These are phyloP conservation scores for Rhea americana DNA, from an alignment of 2,113 vertebrate genomes.

Conservation along the genomic window DNA sequence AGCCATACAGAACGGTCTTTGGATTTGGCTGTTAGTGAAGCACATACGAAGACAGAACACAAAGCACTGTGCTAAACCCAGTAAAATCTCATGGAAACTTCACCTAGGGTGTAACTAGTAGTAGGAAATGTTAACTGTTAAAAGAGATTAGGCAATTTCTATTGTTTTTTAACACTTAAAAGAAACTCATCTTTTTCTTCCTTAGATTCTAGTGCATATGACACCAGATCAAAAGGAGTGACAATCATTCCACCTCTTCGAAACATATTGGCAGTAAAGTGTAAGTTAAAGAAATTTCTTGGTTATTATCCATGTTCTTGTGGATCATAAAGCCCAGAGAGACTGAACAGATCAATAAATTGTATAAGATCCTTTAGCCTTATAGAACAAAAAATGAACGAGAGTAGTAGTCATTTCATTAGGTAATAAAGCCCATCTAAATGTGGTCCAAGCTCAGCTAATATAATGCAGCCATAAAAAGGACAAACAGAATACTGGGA, in stretches of 20 bases:
- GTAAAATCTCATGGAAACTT: not conserved
- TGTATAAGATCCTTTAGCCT: not conserved
- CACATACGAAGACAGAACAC: not conserved
- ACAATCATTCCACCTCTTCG: conserved; percentile 48
- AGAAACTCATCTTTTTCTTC: not conserved
- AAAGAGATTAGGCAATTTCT: not conserved
- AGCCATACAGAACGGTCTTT: not conserved
- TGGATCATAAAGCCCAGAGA: not conserved
- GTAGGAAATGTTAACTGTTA: not conserved
- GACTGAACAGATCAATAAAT: not conserved
- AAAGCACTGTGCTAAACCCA: not conserved
- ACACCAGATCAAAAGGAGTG: not conserved
- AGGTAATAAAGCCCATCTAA: not conserved
- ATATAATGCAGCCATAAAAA: not conserved
- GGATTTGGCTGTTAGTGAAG: not conserved
- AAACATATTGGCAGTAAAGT: conserved; percentile 47
- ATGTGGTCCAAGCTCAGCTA: not conserved
- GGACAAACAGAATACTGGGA: not conserved
- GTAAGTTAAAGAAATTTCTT: conserved; percentile 54
- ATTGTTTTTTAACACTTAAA: not conserved
- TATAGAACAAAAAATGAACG: not conserved
- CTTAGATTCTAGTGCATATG: not conserved
- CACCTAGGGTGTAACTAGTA: not conserved
- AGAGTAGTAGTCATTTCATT: not conserved
- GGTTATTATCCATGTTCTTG: not conserved